Evolutionary conservation across 2,888 invertebrate species (phyloP).

Genomic region (Lycophotia porphyrea): DNA sequence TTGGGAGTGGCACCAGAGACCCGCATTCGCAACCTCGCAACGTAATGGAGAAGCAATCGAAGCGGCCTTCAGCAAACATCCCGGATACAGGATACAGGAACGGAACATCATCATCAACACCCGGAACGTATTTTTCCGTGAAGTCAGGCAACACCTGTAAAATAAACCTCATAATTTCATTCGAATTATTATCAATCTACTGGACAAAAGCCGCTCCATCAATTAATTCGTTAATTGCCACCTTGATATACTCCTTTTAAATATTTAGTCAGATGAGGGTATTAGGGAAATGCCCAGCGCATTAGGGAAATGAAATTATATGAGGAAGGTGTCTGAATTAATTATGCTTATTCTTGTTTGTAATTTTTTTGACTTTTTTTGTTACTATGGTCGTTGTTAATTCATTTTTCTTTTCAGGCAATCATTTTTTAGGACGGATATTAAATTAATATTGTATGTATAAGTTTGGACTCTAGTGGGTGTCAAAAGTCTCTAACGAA

Average conservation of each 20-base stretch:
- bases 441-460: background rate
- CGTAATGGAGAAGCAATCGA: background rate
- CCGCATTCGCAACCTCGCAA: background rate
- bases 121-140: background rate
- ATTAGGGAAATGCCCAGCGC: too few relatives aligned
- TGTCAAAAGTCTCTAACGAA: too few relatives aligned
- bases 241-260: constrained; percentile 8
- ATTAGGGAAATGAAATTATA: constrained; percentile 14
- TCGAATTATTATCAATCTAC: background rate
- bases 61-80: background rate
- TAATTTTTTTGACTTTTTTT: background rate
- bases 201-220: background rate
- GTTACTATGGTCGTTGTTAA: too few relatives aligned
- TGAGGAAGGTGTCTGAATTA: constrained; percentile 5
- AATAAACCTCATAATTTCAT: background rate
- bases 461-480: background rate
- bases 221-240: constrained; percentile 6
- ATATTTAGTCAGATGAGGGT: background rate
- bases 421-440: background rate
- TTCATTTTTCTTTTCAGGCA: background rate
- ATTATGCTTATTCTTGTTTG: background rate
- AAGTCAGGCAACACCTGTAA: background rate
- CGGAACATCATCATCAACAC: background rate
- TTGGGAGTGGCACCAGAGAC: background rate
- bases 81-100: background rate